Evolutionary conservation across 2,888 invertebrate species (phyloP).

Genomic region (Protodeltote pygarga): DNA sequence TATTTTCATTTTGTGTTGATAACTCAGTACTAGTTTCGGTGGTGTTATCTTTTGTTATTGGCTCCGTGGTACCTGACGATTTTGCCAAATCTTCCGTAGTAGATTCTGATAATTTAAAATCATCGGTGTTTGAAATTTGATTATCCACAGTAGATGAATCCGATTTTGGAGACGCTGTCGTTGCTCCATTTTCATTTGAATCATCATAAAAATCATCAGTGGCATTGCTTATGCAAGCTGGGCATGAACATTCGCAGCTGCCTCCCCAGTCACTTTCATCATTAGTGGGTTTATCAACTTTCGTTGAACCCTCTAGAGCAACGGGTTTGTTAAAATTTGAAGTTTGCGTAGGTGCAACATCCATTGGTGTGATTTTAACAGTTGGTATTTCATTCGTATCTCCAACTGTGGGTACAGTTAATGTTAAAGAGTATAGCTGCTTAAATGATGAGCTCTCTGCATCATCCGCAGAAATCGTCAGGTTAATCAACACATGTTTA

Average conservation of each 20-base stretch:
- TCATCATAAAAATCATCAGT: conserved; percentile 77
- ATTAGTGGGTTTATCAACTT: conserved; percentile 54
- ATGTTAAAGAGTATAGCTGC: conserved; percentile 92
- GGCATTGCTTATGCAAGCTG: conserved; percentile 85
- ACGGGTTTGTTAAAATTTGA: conserved; percentile 79
- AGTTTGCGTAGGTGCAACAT: conserved; percentile 73
- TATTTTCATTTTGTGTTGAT: conserved; percentile 28
- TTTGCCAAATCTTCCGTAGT: conserved; percentile 31
- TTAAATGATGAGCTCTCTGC: conserved; percentile 80
- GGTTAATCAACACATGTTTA: conserved; percentile 92
- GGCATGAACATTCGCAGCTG: conserved; percentile 91
- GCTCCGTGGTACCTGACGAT: conserved; percentile 30
- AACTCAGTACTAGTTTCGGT: conserved; percentile 46
- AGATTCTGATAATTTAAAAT: conserved; percentile 41
- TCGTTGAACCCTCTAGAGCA: conserved; percentile 69
- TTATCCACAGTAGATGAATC: conserved; percentile 18
- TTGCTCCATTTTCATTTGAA: conserved; percentile 60
- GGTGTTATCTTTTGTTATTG: conserved; percentile 24
- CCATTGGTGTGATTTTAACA: conserved; percentile 85
- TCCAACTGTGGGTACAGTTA: conserved; percentile 91
- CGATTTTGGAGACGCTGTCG: conserved; percentile 34
- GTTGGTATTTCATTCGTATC: conserved; percentile 83
- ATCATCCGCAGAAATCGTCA: conserved; percentile 92
- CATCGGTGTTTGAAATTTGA: conserved; percentile 31
- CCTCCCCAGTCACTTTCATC: conserved; percentile 84